These are phyloP conservation scores for Panagrolaimus sp. DNA, from an alignment of 1,140 invertebrate genomes.

Conservation along the genomic window DNA sequence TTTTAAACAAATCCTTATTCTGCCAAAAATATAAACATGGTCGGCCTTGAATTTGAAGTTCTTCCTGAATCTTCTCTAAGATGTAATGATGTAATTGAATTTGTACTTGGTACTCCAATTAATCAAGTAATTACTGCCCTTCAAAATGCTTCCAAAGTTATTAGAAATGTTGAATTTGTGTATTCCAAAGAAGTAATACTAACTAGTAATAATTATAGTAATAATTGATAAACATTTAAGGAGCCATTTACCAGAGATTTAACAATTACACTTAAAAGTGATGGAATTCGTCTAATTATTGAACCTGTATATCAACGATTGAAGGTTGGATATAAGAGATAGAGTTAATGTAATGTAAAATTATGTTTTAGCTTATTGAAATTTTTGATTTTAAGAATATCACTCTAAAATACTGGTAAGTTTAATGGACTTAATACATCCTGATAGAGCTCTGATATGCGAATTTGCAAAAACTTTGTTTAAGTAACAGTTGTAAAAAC, in stretches of 20 bases:
- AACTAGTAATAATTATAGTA: conserved; percentile 4
- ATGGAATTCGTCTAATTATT: conserved; percentile 51
- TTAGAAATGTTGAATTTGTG: conserved; percentile 49
- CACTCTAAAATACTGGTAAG: conserved; percentile 44
- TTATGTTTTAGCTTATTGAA: conserved; percentile 47
- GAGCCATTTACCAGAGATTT: conserved; percentile 51
- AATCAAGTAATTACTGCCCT: conserved; percentile 51
- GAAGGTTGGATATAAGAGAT: conserved; percentile 23
- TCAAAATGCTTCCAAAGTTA: conserved; percentile 41
- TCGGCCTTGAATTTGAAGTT: conserved; percentile 44
- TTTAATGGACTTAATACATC: neutral
- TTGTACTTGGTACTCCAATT: conserved; percentile 51
- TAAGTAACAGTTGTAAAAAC: too few species aligned
- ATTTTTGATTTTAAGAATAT: conserved; percentile 53
- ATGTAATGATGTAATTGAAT: conserved; percentile 48
- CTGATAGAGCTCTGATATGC: too few species aligned
- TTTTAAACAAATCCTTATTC: too few species aligned
- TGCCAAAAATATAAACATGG: conserved; percentile 2
- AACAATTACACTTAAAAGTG: conserved; percentile 46
- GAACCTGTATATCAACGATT: conserved; percentile 43
- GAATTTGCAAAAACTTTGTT: too few species aligned
- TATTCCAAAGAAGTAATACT: conserved; percentile 51
- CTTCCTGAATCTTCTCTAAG: conserved; percentile 45
- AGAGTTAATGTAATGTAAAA: neutral
- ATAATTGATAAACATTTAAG: conserved; percentile 27